Conservation (phyloP, 2,113 vertebrate species). For the Mobula birostris region DNA sequence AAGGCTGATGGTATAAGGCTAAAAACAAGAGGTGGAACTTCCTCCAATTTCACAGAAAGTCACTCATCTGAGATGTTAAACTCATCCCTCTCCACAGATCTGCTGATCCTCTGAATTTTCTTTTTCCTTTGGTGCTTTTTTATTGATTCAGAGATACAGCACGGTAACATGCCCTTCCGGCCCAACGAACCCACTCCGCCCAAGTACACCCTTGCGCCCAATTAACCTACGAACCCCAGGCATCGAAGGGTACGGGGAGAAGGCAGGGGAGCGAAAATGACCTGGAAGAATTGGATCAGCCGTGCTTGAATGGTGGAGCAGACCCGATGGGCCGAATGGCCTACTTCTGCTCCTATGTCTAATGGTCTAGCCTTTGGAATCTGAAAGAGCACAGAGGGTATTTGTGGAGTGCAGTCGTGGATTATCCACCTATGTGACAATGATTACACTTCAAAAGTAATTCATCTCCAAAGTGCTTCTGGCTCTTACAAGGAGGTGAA, state of each 20-base stretch:
- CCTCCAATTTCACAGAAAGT: background rate
- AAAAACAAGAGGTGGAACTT: background rate
- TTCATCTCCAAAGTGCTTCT: background rate
- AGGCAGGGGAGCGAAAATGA: no score
- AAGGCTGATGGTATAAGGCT: background rate
- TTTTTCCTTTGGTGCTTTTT: background rate
- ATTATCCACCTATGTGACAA: background rate
- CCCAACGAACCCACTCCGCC: no score
- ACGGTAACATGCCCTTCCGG: no score
- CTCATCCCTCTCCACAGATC: background rate
- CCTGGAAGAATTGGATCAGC: no score
- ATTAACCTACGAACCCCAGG: no score
- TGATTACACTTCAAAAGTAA: background rate
- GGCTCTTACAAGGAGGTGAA: background rate
- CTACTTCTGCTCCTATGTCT: no score
- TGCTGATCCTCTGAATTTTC: background rate
- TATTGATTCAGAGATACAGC: no score
- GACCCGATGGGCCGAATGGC: no score
- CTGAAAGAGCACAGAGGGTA: background rate
- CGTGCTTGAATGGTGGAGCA: no score
- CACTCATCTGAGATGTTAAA: background rate
- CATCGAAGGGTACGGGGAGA: no score
- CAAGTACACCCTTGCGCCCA: no score
- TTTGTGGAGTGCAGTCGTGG: background rate
- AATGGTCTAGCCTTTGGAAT: no score